Evolutionary conservation across 1,140 invertebrate genomes (phyloP).

Genomic region (Popillia japonica): DNA sequence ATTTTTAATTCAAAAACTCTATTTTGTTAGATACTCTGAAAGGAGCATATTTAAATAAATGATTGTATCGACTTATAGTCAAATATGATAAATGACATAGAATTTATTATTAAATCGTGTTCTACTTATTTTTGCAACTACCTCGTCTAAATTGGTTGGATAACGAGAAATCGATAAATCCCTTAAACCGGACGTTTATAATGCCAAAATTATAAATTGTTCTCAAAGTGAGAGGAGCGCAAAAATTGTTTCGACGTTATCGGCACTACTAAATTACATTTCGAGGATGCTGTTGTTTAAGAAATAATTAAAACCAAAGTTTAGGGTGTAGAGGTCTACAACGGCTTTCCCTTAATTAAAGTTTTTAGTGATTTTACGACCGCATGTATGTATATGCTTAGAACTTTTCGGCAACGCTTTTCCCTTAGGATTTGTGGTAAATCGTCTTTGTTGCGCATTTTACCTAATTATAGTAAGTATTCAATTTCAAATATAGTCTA

Average conservation of each 20-base stretch:
- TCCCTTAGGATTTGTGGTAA: background rate
- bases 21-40: no score
- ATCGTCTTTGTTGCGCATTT: background rate
- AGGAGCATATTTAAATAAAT: no score
- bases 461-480: no score
- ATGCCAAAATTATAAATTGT: background rate
- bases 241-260: background rate
- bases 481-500: no score
- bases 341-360: background rate
- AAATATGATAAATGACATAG: no score
- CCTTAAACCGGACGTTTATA: background rate
- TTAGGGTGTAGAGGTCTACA: background rate
- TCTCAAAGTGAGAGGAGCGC: background rate
- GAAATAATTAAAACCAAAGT: constrained; percentile 9
- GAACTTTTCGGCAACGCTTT: background rate
- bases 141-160: background rate
- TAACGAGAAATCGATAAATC: background rate
- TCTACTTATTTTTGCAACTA: no score
- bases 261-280: background rate
- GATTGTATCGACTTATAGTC: no score
- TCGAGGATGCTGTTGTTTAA: background rate
- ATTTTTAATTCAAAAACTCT: no score
- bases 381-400: background rate
- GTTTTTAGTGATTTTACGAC: background rate
- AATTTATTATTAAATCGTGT: no score